Percentiles rank a stretch among this genome's conserved stretches.
phyloP scores from a whole-genome alignment of 2,888 invertebrate genomes.

The Hyposoter didymator region DNA sequence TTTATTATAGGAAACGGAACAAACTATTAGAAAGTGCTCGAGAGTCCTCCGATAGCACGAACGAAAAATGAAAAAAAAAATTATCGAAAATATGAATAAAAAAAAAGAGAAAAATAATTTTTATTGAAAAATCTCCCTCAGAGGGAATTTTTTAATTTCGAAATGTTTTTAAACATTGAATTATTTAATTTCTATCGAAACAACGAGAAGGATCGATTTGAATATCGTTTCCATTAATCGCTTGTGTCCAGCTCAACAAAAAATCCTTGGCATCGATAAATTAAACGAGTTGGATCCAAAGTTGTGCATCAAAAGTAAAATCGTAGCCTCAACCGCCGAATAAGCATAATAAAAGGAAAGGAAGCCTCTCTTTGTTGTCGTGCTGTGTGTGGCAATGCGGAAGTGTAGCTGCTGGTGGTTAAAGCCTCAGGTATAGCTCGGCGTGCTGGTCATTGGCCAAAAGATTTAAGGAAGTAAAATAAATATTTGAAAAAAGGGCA shows the following conservation, averaged over 20 bases:
- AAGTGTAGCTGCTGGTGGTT: slow-evolving; percentile 47
- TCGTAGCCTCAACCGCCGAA: not conserved
- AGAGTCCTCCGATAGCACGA: too few species aligned
- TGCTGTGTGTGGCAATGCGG: not conserved
- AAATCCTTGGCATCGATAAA: not conserved
- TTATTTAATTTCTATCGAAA: too few species aligned
- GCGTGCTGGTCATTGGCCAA: slow-evolving; percentile 27
- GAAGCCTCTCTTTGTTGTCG: not conserved
- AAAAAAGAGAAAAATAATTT: too few species aligned
- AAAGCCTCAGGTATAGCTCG: slow-evolving; percentile 49
- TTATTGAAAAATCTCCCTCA: too few species aligned
- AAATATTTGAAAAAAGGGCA: slow-evolving; percentile 27
- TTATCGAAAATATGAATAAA: too few species aligned
- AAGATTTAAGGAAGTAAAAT: slow-evolving; percentile 7
- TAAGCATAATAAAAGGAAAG: not conserved
- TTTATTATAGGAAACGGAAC: too few species aligned
- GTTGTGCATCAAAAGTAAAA: not conserved
- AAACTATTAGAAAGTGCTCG: too few species aligned
- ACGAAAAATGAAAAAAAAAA: too few species aligned
- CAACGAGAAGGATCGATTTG: too few species aligned
- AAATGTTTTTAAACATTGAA: too few species aligned
- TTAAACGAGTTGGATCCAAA: not conserved
- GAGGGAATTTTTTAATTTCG: too few species aligned
- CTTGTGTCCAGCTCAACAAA: not conserved
- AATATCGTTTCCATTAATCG: not conserved